These are phyloP conservation scores for Periphyllus acericola DNA, from an alignment of 2,888 invertebrate genomes.

Conservation along the genomic window DNA sequence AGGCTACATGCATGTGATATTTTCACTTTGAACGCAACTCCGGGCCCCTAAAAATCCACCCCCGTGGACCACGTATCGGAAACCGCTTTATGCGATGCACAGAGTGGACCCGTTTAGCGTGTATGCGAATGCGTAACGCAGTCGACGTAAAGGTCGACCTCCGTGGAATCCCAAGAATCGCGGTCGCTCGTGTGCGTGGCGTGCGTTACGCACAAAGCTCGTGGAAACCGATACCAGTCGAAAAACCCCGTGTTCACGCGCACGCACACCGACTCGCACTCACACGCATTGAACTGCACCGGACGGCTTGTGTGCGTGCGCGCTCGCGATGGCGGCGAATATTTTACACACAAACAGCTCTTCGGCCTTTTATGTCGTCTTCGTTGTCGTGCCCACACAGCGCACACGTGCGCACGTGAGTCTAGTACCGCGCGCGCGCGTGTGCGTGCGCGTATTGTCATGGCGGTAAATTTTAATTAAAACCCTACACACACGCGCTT, in stretches of 20 bases:
- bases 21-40: not conserved
- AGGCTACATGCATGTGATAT: not conserved
- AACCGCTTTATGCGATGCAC: too few species aligned
- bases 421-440: too few species aligned
- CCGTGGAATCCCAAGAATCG: constrained; percentile 36
- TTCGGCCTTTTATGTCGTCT: constrained; percentile 33
- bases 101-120: too few species aligned
- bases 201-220: constrained; percentile 19
- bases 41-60: not conserved
- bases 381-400: not conserved
- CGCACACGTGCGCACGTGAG: not conserved
- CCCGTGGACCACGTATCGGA: too few species aligned
- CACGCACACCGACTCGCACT: not conserved
- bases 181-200: not conserved
- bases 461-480: constrained; percentile 55
- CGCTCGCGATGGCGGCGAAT: not conserved
- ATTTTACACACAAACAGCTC: constrained; percentile 38
- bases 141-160: constrained; percentile 26
- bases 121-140: too few species aligned
- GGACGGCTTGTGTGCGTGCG: not conserved
- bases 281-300: too few species aligned
- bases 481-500: not conserved
- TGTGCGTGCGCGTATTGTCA: constrained; percentile 15
- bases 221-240: constrained; percentile 9
- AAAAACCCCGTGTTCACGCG: constrained; percentile 1